phyloP scores from a whole-genome alignment of 2,797 vertebrate species.

The Girardinus metallicus region DNA sequence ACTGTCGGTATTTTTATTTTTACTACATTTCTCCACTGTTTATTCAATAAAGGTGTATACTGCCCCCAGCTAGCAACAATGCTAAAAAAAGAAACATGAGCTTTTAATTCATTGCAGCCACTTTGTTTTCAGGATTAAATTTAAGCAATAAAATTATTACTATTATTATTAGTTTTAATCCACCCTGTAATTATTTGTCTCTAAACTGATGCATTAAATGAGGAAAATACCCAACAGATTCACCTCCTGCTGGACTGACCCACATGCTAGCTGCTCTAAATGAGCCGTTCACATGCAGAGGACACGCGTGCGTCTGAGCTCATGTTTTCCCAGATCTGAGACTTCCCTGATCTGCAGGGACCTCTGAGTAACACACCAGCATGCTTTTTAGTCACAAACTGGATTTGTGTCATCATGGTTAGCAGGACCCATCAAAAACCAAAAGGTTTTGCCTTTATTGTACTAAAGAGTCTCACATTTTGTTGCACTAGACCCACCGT shows the following conservation, averaged over 20 bases:
- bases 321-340: background rate
- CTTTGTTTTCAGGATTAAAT: background rate
- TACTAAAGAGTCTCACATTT: background rate
- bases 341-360: slow-evolving; percentile 29
- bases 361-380: slow-evolving; percentile 24
- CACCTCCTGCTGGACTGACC: background rate
- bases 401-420: background rate
- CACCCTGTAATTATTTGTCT: background rate
- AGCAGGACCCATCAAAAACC: background rate
- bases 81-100: background rate
- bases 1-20: too few species aligned
- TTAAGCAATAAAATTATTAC: background rate
- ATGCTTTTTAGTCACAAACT: slow-evolving; percentile 18
- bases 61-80: too few species aligned
- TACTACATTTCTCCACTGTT: too few species aligned
- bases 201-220: background rate
- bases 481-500: background rate
- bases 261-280: background rate
- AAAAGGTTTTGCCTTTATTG: background rate
- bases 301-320: slow-evolving; percentile 6
- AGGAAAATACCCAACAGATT: background rate
- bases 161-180: background rate
- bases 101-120: background rate
- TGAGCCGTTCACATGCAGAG: background rate
- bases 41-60: too few species aligned